These are phyloP conservation scores for Chaitophorus viminalis DNA, from an alignment of 2,888 invertebrate genomes.

Conservation along the genomic window DNA sequence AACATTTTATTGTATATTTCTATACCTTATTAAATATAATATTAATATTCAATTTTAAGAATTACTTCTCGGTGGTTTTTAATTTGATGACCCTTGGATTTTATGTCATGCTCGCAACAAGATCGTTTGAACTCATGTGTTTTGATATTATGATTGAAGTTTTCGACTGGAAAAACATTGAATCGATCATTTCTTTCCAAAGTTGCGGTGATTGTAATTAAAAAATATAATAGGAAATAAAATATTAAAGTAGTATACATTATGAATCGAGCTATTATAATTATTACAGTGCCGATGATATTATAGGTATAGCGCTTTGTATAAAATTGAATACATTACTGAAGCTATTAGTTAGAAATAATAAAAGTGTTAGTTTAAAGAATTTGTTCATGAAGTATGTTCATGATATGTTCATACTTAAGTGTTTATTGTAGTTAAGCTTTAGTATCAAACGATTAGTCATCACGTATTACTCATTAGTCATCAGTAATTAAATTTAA, in stretches of 20 bases:
- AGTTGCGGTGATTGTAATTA: background rate
- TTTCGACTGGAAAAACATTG: background rate
- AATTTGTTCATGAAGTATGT: background rate
- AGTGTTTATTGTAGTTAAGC: background rate
- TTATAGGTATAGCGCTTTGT: background rate
- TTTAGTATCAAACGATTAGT: background rate
- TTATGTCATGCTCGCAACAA: background rate
- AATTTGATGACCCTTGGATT: background rate
- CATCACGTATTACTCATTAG: background rate
- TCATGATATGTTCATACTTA: background rate
- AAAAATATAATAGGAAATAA: slow-evolving; percentile 2
- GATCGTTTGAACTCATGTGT: background rate
- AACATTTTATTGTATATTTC: background rate
- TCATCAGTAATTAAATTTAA: too few relatives aligned
- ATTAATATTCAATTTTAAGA: too few relatives aligned
- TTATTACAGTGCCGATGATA: background rate
- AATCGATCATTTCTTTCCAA: background rate
- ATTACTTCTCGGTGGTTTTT: slow-evolving; percentile 12
- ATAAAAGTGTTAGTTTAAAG: background rate
- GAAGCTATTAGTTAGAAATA: background rate
- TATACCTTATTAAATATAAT: background rate
- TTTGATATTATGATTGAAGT: background rate
- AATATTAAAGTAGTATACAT: background rate
- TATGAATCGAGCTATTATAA: background rate
- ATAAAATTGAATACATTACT: background rate